These are phyloP conservation scores for Uria lomvia DNA, from an alignment of 2,113 vertebrate genomes.

Conservation along the genomic window DNA sequence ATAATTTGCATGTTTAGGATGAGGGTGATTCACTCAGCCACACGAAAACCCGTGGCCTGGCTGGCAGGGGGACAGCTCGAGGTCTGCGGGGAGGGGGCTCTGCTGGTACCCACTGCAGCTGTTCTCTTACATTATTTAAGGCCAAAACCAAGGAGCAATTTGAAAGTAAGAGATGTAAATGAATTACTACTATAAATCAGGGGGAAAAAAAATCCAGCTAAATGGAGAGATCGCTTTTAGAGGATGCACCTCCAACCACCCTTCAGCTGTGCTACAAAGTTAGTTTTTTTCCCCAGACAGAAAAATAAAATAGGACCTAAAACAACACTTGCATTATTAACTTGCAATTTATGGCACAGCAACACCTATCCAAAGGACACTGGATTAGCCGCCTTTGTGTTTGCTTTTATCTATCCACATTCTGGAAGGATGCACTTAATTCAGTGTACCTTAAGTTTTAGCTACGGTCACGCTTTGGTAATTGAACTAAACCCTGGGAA, in stretches of 20 bases:
- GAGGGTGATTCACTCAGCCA: neutral
- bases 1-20: neutral
- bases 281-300: neutral
- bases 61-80: neutral
- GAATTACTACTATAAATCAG: neutral
- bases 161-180: neutral
- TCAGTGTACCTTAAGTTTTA: neutral
- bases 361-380: neutral
- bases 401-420: neutral
- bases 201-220: neutral
- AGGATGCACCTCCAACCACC: neutral
- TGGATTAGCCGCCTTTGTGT: neutral
- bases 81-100: neutral
- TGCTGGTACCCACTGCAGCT: neutral
- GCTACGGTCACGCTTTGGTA: neutral
- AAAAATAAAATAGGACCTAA: neutral
- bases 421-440: neutral
- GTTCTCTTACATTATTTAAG: neutral
- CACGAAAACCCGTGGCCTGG: neutral
- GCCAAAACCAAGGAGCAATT: neutral
- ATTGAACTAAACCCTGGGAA: neutral
- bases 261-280: neutral
- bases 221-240: neutral
- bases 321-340: neutral
- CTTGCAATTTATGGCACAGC: neutral